Evolutionary conservation across 1,140 invertebrate genomes (phyloP), one percentile per base, ranked within the genome.

Genomic region (Phymorhynchus buccinoides): DNA sequence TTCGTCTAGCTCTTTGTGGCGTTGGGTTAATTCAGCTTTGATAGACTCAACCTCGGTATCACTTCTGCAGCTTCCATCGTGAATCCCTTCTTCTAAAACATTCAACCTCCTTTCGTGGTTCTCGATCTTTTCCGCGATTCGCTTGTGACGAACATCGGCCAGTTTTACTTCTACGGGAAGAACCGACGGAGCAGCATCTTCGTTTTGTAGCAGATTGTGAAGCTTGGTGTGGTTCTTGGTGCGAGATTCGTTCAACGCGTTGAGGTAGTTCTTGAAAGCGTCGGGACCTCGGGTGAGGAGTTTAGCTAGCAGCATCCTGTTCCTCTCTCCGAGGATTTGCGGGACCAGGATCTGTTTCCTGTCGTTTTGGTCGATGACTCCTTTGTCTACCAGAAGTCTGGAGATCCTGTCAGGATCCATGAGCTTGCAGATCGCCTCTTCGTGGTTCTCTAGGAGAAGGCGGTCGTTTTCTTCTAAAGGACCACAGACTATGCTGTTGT

Each of bases 141-240:
- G 1, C 22, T 22, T 7, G 22, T 62, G 56, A 27, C 56, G 56
- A 27, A 6, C n/a, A 27, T 62, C 22, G 56, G 56, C 22, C 4
- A 62, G 56, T 62, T 27, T 14, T 3, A 27, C 56, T 22, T 9
- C 56, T 4, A 27, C 56, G 6, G 22, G 22, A 27, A 62, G 56
- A 27, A 62, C 56, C 56, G 56, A 27, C 12, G 0, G 12, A 0
- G 0, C 2, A 27, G n/a, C n/a, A 27, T 22, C 14, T 16, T 62
- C 14, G 12, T 62, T 27, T 27, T 62, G 56, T 18, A 62, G 56
- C 1, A 62, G 12, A 27, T 62, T 62, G 56, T 22, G 56, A 22
- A 62, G 56, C 56, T 62, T 62, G 56, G 22, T 27, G 56, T 62
- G 56, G 56, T 62, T 62, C 56, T 62, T 62, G 56, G 56, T 62